phyloP scores from a whole-genome alignment of 1,140 invertebrate species.

The Caenorhabditis latens region DNA sequence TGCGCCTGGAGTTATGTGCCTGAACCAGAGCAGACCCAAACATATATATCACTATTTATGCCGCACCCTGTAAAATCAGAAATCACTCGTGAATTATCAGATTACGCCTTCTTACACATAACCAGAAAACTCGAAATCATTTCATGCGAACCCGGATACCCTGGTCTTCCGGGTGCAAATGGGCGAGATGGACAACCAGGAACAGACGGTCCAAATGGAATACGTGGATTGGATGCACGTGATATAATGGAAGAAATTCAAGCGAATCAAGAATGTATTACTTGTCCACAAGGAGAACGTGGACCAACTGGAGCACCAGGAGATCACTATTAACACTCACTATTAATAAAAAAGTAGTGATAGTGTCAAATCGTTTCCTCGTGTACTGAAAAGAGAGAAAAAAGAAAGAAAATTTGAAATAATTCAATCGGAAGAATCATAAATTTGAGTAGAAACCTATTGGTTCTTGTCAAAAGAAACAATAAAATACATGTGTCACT shows the following conservation, averaged over 20 bases:
- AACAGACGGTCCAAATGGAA: conserved; percentile 23
- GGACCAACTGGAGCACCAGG: conserved; percentile 61
- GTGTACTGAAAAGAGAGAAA: no score
- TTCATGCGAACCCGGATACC: conserved; percentile 17
- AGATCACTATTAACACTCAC: no score
- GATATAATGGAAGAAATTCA: conserved; percentile 54
- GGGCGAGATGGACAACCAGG: conserved; percentile 21
- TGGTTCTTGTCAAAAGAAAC: not conserved
- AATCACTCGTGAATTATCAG: conserved; percentile 35
- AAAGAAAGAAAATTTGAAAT: no score
- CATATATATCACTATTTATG: no score
- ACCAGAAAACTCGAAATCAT: conserved; percentile 17
- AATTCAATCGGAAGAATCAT: no score
- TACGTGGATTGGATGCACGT: conserved; percentile 28
- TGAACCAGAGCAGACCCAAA: no score
- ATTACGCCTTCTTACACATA: not conserved
- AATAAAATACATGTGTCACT: not conserved
- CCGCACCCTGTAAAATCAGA: no score
- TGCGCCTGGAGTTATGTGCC: no score
- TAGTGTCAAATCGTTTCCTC: no score
- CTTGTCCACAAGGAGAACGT: conserved; percentile 47
- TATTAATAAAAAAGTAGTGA: no score
- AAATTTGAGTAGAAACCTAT: not conserved
- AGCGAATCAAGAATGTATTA: conserved; percentile 48
- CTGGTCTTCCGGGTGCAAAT: conserved; percentile 27